Evolutionary conservation across 2,888 invertebrate genomes (phyloP), one percentile per base, ranked within the genome.

Genomic region (Andrena praecox): DNA sequence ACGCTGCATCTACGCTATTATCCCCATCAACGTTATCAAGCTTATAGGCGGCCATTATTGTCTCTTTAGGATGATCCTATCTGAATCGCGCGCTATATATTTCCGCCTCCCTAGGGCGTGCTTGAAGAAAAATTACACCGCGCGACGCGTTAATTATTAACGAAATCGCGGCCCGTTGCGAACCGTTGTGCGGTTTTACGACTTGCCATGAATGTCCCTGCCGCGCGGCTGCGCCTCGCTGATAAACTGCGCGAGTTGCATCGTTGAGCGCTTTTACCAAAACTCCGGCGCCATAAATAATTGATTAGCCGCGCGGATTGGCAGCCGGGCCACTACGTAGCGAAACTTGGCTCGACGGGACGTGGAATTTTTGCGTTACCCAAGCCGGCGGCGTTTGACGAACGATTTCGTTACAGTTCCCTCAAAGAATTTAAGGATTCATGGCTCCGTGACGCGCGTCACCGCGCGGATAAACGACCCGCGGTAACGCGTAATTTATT

Each of bases 11-110:
- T 6, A 2, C 6, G 63, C 12, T 48, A 48, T 56, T 33, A 48
- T 33, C 27, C 48, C 72, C 71, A 77, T 73, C 73, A 16, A 48
- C 10, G 27, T 35, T 50, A 59, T 50, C 64, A 20, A 73, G 35
- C 62, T 69, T 29, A 35, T 33, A 24, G 56, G 6, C 8, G 42
- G 31, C 4, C 24, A 31, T 71, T 71, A 59, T 31, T 27, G 29
- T 27, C 52, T 2, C 42, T 64, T 72, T 64, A 27, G 8, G 16
- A 12, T 6, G 42, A 77, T 16, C 7, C 3, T 20, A 35, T 59
- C 48, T 59, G 29, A 77, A 72, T 56, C 54, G 10, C 54, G 16
- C 12, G 27, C 63, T 2, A 6, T 42, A 16, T 16, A 42, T 31
- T 24, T 31, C 8, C 42, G 24, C 3, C 0, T 8, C 6, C 3